Evolutionary conservation across 2,888 invertebrate species (phyloP), one percentile per base, ranked within the genome.

Genomic region (Incurvaria masculella): DNA sequence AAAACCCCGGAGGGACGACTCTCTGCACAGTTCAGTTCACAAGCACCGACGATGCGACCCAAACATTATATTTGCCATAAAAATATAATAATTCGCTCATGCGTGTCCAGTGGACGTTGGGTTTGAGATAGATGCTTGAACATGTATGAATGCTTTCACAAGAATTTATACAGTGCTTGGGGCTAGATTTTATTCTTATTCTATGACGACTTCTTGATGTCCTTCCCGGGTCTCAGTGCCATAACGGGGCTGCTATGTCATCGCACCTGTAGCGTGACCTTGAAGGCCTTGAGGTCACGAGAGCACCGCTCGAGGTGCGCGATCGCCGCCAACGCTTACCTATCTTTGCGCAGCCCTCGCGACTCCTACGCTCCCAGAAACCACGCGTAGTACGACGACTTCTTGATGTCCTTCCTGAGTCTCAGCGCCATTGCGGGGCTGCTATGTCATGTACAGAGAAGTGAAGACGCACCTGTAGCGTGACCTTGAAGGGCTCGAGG

Each of bases 341-440:
- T 89, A 58, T 90, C 85, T 23, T 96, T 94, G 0, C 92, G 78
- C 21, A 94, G 74, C 0, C 93, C 96, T 58, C 91, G 87, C 49
- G 94, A 91, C 78, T 97, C 97, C 76, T 95, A 91, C 59, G 97
- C 96, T 19, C 97, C 97, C 61, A 97, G 83, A 79, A 97, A 93
- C 90, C 92, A 92, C 54, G 93, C 92, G 75, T 93, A 93, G 76
- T 92, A 93, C 33, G 91, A 91, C 51, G 91, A 91, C 66, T 93
- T 93, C 75, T 92, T 93, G 61, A 92, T 88, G 68, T 93, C 92
- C 71, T 91, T 91, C 68, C 88, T 86, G 59, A 88, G 69, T 75
- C 88, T 84, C 64, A 90, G 76, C 67, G 90, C 90, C 90, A 90
- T 90, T 63, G 79, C 83, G 66, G n/a, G n/a, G 51, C 46, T 46